Base-by-base conservation (phyloP, 2,113 vertebrate species). In the Syrrhaptes paradoxus region DNA sequence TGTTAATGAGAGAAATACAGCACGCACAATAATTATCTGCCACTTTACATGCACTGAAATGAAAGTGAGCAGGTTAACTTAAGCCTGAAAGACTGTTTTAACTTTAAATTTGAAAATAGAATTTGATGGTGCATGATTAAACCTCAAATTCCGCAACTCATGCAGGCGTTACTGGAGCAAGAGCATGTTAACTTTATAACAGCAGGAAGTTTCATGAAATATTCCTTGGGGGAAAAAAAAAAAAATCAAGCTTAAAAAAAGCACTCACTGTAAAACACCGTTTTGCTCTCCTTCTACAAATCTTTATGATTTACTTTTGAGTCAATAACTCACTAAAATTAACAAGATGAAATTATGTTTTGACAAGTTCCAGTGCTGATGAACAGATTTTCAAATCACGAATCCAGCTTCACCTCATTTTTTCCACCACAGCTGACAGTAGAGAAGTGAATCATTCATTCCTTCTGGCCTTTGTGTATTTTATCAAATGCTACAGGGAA, bases 331-430 rank as follows among this genome's bases (percentile, higher is more conserved):
- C 93, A 91, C 93, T 96, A 93, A 97, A 96, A 97, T 94, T 95
- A 96, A 97, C 84, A 93, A 87, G 86, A 73, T 51, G 67, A 96
- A 97, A 96, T 95, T 83, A 94, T 93, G 92, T 96, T 97, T 95
- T 96, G 97, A 97, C 96, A 97, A 83, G 87, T 94, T 94, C 85
- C 84, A 74, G 80, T 72, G 68, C 72, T 87, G 94, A 96, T 90
- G 95, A 97, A 96, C 84, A 95, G 81, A 96, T 94, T 92, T 91
- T 83, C 73, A 84, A 78, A 96, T 96, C 91, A 94, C 29, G 36
- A 95, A 93, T 89, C 66, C 90, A 95, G 91, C 77, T 90, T 94
- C 86, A 90, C 90, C 90, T 96, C 90, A 41, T 92, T 89, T 89
- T 89, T 84, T 85, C 92, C 74, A 91, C 70, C 65, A 32, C 51